phyloP scores from a whole-genome alignment of 2,797 vertebrate species.

The Channallabes apus region DNA sequence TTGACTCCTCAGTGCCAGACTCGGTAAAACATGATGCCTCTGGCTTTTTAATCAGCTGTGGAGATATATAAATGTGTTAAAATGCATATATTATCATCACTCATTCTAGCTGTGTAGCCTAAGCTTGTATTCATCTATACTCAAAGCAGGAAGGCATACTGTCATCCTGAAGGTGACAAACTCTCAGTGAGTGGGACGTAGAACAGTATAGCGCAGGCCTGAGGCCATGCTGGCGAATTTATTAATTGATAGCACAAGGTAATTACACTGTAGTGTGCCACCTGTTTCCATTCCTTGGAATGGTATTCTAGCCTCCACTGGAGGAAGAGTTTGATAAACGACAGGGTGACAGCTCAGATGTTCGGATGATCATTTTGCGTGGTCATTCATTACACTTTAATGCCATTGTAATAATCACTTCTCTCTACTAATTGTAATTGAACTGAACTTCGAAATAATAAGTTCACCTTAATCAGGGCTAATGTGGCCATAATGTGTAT shows the following conservation, averaged over 20 bases:
- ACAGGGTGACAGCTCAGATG: constrained; percentile 67
- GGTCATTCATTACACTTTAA: constrained; percentile 76
- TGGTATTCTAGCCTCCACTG: constrained; percentile 59
- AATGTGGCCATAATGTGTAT: constrained; percentile 51
- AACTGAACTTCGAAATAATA: constrained; percentile 57
- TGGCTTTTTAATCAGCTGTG: constrained; percentile 31
- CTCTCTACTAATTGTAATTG: constrained; percentile 65
- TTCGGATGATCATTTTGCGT: constrained; percentile 66
- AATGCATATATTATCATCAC: constrained; percentile 15
- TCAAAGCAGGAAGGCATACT: background rate
- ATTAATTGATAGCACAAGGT: constrained; percentile 80
- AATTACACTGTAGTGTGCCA: constrained; percentile 74
- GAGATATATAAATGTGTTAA: constrained; percentile 29
- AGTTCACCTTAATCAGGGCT: constrained; percentile 58
- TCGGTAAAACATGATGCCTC: constrained; percentile 58
- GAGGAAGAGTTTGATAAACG: constrained; percentile 69
- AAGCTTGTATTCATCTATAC: background rate
- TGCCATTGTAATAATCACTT: constrained; percentile 70
- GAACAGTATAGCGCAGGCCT: constrained; percentile 58
- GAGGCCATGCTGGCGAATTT: constrained; percentile 53
- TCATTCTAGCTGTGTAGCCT: background rate
- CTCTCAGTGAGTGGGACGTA: constrained; percentile 56
- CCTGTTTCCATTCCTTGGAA: constrained; percentile 74
- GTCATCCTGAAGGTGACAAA: background rate
- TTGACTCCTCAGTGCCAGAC: constrained; percentile 55